Evolutionary conservation across 2,888 invertebrate genomes (phyloP), one percentile per base, ranked within the genome.

Genomic region (Tanytarsus gracilentus): DNA sequence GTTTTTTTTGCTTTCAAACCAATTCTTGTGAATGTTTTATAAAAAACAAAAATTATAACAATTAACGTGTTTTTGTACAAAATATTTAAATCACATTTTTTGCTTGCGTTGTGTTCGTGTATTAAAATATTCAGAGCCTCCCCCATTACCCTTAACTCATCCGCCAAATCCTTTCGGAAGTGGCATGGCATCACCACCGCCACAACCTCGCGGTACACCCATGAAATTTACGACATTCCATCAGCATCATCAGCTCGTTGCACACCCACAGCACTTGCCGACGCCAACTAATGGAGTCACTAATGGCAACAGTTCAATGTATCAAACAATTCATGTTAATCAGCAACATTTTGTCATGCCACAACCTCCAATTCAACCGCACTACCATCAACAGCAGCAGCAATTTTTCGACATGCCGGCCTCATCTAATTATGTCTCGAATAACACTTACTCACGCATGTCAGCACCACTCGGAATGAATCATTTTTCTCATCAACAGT

Each of bases 61-160:
- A 33, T 11, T 33, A 33, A 33, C 33, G 33, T 33, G n/a, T 33
- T n/a, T 33, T 27, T 48, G 33, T 33, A 51, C 9, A 25, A 39
- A 25, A 44, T 61, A 25, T 39, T 25, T 52, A 27, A 52, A 27
- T 30, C 9, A n/a, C 25, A 50, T 49, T 16, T 33, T 18, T n/a
- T 18, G 21, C 26, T 23, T 23, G 9, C 8, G 9, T 23, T 44
- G 8, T 16, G 40, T 44, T 16, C 27, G 26, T 26, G 18, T 51
- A 14, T 53, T 49, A 29, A 27, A 44, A 63, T 66, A 66, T 71
- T 71, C 72, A 67, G 70, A 73, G 67, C 73, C 73, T 67, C 74
- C 74, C 67, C 74, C 74, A 66, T 68, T 74, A 65, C 74, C 74
- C 64, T 68, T 71, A 62, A 72, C 74, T 65, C 71, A 72, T 71